These are phyloP conservation scores for Neuroterus valhalla DNA, from an alignment of 1,140 invertebrate genomes.

Conservation along the genomic window DNA sequence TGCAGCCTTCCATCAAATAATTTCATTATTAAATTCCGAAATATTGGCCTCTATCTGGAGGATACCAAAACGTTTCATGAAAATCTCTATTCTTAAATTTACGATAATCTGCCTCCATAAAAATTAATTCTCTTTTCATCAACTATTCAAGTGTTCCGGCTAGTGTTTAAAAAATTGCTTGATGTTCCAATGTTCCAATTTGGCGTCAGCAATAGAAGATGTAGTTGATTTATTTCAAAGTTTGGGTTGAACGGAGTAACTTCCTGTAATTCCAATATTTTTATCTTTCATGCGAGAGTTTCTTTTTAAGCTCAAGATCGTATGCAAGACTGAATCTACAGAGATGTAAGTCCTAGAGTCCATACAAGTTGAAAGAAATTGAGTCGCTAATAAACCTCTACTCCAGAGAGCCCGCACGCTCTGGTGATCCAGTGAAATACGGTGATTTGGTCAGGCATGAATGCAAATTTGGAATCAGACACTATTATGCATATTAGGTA, in stretches of 20 bases:
- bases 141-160: too few relatives aligned
- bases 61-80: not conserved
- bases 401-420: constrained; percentile 30
- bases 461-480: constrained; percentile 67
- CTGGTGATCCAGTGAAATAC: constrained; percentile 46
- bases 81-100: not conserved
- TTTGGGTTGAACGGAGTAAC: not conserved
- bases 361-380: constrained; percentile 17
- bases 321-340: not conserved
- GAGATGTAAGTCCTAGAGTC: not conserved
- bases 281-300: not conserved
- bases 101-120: too few relatives aligned
- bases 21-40: constrained; percentile 21
- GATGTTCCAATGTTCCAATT: too few relatives aligned
- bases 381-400: constrained; percentile 19
- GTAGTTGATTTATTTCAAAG: not conserved
- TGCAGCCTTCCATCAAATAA: constrained; percentile 13
- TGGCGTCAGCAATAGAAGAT: not conserved
- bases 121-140: too few relatives aligned
- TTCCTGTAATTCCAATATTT: constrained; percentile 1
- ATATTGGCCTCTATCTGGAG: not conserved
- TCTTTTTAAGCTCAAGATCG: constrained; percentile 6
- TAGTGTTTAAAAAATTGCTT: too few relatives aligned
- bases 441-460: constrained; percentile 58
- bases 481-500: constrained; percentile 68